phyloP scores from a whole-genome alignment of 53 echinoderm and acorn worm species.

The Echinometra lucunter region DNA sequence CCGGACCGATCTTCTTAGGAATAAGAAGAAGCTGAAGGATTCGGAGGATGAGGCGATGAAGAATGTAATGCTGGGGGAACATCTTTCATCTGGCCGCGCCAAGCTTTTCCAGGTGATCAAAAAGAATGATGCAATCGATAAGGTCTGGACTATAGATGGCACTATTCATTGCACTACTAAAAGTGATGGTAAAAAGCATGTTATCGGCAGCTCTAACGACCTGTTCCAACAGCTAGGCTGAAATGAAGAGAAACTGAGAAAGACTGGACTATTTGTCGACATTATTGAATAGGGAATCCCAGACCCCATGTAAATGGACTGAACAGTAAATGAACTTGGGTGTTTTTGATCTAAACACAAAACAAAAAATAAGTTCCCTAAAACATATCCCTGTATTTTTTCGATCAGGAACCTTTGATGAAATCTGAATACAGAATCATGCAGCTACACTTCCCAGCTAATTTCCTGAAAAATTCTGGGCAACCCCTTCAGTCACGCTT shows the following conservation, averaged over 20 bases:
- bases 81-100: constrained; percentile 47
- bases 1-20: constrained; percentile 1
- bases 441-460: too few relatives aligned
- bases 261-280: neutral
- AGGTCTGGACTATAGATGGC: constrained; percentile 52
- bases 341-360: neutral
- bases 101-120: constrained; percentile 53
- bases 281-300: neutral
- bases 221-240: constrained; percentile 28
- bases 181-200: constrained; percentile 15
- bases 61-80: constrained; percentile 21
- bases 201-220: neutral
- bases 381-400: too few relatives aligned
- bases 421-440: too few relatives aligned
- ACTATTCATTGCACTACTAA: constrained; percentile 25
- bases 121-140: constrained; percentile 24
- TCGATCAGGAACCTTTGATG: too few relatives aligned
- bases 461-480: too few relatives aligned
- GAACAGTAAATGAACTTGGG: neutral
- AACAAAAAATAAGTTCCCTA: too few relatives aligned
- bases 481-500: too few relatives aligned
- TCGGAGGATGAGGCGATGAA: too few relatives aligned
- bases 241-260: constrained; percentile 25
- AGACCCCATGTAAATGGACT: constrained; percentile 25
- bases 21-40: constrained; percentile 44